Conservation (phyloP, 2,888 invertebrate genomes). For the Erpobdella octoculata region DNA sequence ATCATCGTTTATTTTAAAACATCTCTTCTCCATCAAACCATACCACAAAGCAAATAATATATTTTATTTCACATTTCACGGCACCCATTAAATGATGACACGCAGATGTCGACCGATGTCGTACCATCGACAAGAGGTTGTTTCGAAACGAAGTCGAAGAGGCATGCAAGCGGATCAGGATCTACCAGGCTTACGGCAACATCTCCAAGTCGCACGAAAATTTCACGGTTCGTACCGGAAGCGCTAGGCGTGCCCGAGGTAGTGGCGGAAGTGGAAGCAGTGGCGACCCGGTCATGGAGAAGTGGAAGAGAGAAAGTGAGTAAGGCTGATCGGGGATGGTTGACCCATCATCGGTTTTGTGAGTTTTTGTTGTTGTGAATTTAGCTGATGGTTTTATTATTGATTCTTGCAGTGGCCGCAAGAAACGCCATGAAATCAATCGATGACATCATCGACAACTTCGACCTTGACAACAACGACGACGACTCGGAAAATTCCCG, state of each 20-base stretch:
- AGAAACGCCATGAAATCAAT: slow-evolving; percentile 25
- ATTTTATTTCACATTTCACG: too few relatives aligned
- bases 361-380: background rate
- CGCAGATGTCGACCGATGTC: too few relatives aligned
- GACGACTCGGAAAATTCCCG: background rate
- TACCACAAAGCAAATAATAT: too few relatives aligned
- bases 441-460: slow-evolving; percentile 21
- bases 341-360: background rate
- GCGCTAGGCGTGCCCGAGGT: background rate
- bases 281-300: background rate
- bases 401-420: background rate
- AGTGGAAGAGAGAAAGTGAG: slow-evolving; percentile 13
- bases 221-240: background rate
- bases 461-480: background rate
- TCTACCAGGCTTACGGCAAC: background rate
- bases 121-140: background rate
- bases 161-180: background rate
- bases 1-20: too few relatives aligned
- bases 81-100: too few relatives aligned
- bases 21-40: too few relatives aligned
- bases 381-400: background rate
- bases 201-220: slow-evolving; percentile 6
- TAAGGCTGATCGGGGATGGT: background rate
- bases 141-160: background rate
- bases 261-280: background rate